A percentile compares a stretch with the other conserved stretches of the same genome.
Evolutionary conservation across 2,888 invertebrate genomes (phyloP).

Genomic region (Xanthia icteritia): DNA sequence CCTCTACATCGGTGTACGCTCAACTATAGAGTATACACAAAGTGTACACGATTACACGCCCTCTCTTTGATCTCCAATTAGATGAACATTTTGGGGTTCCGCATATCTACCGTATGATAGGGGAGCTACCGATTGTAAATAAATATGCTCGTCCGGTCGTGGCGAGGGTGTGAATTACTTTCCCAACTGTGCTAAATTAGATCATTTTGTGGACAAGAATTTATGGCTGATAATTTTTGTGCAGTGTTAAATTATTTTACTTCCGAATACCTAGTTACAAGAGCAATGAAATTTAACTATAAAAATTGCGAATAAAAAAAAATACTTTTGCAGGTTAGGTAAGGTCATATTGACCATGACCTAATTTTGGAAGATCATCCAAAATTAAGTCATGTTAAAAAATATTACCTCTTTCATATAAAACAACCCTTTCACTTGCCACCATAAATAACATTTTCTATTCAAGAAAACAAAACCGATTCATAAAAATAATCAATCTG

Average conservation of each 20-base stretch:
- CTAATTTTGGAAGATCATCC: background rate
- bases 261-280: background rate
- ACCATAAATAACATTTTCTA: constrained; percentile 10
- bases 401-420: background rate
- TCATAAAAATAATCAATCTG: constrained; percentile 57
- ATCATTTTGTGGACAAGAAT: constrained; percentile 47
- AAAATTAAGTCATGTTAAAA: background rate
- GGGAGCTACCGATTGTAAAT: constrained; percentile 79
- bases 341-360: background rate
- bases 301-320: background rate
- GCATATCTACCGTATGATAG: constrained; percentile 78
- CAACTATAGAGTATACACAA: constrained; percentile 75
- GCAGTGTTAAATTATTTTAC: background rate
- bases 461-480: constrained; percentile 32
- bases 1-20: constrained; percentile 46
- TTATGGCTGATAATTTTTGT: constrained; percentile 38
- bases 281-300: background rate
- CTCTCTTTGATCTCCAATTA: constrained; percentile 90
- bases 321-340: background rate
- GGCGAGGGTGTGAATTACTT: constrained; percentile 66
- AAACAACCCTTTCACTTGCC: background rate
- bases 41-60: constrained; percentile 87
- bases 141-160: constrained; percentile 75
- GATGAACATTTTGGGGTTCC: constrained; percentile 89
- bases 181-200: constrained; percentile 63